phyloP scores from a whole-genome alignment of 2,113 vertebrate genomes.

The Todiramphus saurophagus region DNA sequence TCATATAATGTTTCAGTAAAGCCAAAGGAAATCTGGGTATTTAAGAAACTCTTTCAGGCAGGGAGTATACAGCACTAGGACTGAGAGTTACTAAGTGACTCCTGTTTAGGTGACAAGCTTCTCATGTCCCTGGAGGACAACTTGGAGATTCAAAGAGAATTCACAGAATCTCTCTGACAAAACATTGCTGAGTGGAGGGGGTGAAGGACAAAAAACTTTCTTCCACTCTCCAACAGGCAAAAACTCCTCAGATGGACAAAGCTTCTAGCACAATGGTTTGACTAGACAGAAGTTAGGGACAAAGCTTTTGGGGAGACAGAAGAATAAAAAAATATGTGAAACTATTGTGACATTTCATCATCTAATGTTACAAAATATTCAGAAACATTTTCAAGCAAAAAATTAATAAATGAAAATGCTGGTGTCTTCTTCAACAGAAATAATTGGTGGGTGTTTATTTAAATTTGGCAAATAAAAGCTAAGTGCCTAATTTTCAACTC shows the following conservation, averaged over 20 bases:
- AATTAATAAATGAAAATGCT: background rate
- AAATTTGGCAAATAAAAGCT: background rate
- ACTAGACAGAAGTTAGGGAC: background rate
- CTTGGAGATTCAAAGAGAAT: background rate
- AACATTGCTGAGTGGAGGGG: background rate
- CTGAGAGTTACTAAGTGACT: background rate
- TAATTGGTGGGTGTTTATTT: background rate
- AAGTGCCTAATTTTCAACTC: background rate
- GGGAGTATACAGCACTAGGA: background rate
- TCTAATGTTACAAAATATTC: background rate
- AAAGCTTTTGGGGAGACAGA: background rate
- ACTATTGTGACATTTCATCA: background rate
- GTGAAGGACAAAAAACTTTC: background rate
- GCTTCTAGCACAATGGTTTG: rapidly evolving
- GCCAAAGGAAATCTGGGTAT: background rate
- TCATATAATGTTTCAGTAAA: background rate
- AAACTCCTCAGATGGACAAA: background rate
- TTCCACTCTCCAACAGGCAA: background rate
- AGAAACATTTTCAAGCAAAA: background rate
- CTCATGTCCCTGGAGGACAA: background rate
- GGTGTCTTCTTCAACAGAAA: background rate
- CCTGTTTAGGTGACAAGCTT: background rate
- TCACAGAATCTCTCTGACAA: background rate
- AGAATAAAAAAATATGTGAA: background rate
- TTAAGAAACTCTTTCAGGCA: background rate